Percentiles rank a stretch among this genome's conserved stretches.
phyloP scores from a whole-genome alignment of 2,888 invertebrate genomes.

The Drosophila pullipes region DNA sequence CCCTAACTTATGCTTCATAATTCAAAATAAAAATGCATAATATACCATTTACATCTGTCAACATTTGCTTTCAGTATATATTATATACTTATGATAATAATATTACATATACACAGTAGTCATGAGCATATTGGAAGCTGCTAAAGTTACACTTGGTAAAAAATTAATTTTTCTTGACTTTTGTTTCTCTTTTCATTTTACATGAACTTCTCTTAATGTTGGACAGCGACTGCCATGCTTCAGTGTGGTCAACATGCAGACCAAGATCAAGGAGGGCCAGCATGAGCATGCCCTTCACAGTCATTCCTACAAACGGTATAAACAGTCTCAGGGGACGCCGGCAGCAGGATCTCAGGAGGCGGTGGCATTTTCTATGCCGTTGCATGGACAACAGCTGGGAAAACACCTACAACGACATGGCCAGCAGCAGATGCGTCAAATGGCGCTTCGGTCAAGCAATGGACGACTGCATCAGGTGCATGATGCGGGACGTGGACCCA shows the following conservation, averaged over 20 bases:
- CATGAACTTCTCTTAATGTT: background rate
- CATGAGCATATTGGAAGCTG: background rate
- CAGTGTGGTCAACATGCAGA: slow-evolving; percentile 77
- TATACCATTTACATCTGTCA: background rate
- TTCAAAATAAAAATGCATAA: background rate
- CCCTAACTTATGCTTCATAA: background rate
- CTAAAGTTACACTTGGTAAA: background rate
- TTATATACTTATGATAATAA: no score
- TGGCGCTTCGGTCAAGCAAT: slow-evolving; percentile 27
- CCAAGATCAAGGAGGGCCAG: slow-evolving; percentile 78
- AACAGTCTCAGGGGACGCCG: slow-evolving; percentile 48
- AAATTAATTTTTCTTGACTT: background rate
- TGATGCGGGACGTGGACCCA: slow-evolving; percentile 40
- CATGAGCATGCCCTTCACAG: slow-evolving; percentile 51
- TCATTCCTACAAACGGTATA: slow-evolving; percentile 77
- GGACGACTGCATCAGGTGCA: slow-evolving; percentile 66
- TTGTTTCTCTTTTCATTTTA: background rate
- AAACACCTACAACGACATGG: slow-evolving; percentile 1
- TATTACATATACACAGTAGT: background rate
- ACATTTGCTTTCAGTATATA: background rate
- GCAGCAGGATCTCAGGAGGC: slow-evolving; percentile 10
- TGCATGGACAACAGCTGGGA: slow-evolving; percentile 1
- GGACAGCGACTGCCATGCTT: slow-evolving; percentile 83
- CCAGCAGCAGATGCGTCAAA: slow-evolving; percentile 22
- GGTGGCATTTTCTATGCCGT: background rate